Conservation (phyloP, 2,888 invertebrate species). For the Caenorhabditis becei region DNA sequence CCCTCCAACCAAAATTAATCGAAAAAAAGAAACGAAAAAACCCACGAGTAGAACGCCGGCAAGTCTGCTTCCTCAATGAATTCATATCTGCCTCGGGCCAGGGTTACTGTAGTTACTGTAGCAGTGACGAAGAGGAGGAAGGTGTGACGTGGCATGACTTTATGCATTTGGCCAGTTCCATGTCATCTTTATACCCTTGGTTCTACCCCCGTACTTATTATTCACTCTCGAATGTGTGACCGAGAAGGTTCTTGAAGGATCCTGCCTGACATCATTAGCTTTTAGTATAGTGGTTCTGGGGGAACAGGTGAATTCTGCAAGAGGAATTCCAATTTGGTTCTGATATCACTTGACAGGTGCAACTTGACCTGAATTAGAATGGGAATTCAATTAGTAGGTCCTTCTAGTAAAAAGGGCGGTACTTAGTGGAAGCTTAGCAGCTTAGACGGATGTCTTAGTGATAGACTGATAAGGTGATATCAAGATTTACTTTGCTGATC, state of each 20-base stretch:
- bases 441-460: too few species aligned
- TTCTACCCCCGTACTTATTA: constrained; percentile 10
- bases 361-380: too few species aligned
- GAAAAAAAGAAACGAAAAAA: background rate
- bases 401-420: too few species aligned
- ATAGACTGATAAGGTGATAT: too few species aligned
- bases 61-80: constrained; percentile 56
- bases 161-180: too few species aligned
- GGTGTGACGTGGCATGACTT: constrained; percentile 22
- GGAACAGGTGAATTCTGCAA: too few species aligned
- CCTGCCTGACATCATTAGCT: constrained; percentile 22
- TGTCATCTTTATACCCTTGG: background rate
- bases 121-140: constrained; percentile 12
- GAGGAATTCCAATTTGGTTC: too few species aligned
- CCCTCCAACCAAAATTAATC: background rate
- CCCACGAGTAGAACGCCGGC: constrained; percentile 62
- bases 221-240: constrained; percentile 31
- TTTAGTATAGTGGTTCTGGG: too few species aligned
- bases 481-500: too few species aligned
- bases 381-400: too few species aligned
- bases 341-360: too few species aligned
- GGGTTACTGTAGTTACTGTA: background rate
- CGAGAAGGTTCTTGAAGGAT: constrained; percentile 18
- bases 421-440: too few species aligned
- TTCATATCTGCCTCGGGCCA: constrained; percentile 48